Evolutionary conservation across 2,888 invertebrate genomes (phyloP).

Genomic region (Clivina fossor): DNA sequence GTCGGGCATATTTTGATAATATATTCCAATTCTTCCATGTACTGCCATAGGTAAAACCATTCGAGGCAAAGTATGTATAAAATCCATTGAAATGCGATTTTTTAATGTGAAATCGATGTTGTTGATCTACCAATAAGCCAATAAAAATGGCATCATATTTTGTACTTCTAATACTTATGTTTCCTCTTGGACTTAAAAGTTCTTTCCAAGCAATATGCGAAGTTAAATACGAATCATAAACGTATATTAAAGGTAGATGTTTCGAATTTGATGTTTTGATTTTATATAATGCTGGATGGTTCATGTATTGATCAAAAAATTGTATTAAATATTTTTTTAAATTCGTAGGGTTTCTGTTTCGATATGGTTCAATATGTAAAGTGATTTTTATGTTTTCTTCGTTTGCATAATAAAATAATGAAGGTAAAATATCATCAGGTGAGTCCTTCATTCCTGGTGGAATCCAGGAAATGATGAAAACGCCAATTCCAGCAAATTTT

Average conservation of each 20-base stretch:
- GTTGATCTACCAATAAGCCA: constrained; percentile 59
- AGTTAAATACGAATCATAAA: constrained; percentile 64
- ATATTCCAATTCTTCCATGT: constrained; percentile 58
- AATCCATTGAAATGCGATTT: constrained; percentile 59
- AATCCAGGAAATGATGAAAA: constrained; percentile 59
- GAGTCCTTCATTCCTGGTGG: constrained; percentile 52
- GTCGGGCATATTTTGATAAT: constrained; percentile 57
- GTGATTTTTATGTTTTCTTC: constrained; percentile 56
- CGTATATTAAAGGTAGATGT: constrained; percentile 59
- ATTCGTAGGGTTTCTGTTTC: constrained; percentile 55
- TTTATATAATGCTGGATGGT: constrained; percentile 60
- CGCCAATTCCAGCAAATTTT: constrained; percentile 55
- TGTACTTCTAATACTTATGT: constrained; percentile 56
- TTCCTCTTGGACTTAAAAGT: constrained; percentile 50
- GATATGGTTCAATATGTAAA: constrained; percentile 61
- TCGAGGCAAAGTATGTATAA: constrained; percentile 65
- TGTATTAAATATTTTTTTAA: constrained; percentile 52
- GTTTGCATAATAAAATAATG: constrained; percentile 49
- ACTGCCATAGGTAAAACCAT: constrained; percentile 63
- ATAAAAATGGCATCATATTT: constrained; percentile 60
- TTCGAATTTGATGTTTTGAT: constrained; percentile 46
- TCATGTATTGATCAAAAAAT: constrained; percentile 55
- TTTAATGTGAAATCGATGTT: constrained; percentile 57
- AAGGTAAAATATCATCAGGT: constrained; percentile 42
- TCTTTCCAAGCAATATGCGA: constrained; percentile 58